Conservation (phyloP, 2,797 vertebrate genomes). For the Aeoliscus strigatus region DNA sequence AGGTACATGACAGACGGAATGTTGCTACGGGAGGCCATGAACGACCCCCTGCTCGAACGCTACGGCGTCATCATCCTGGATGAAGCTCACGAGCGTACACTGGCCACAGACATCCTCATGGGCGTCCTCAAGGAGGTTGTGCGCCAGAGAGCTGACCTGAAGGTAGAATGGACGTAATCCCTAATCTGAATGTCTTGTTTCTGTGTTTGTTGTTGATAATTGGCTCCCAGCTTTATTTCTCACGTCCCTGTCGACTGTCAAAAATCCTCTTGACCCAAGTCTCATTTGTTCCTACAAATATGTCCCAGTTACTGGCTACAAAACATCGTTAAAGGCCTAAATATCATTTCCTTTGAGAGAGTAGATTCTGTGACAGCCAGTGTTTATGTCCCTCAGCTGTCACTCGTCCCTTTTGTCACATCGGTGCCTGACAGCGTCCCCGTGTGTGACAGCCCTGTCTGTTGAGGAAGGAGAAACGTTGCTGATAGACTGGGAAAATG, state of each 20-base stretch:
- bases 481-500: slow-evolving; percentile 43
- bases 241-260: not conserved
- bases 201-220: not conserved
- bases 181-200: not conserved
- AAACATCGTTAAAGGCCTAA: slow-evolving; percentile 18
- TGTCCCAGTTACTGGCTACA: slow-evolving; percentile 25
- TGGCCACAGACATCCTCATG: slow-evolving; percentile 97
- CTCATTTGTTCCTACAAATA: slow-evolving; percentile 19
- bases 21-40: slow-evolving; percentile 97
- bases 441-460: slow-evolving; percentile 51
- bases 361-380: slow-evolving; percentile 19
- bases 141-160: slow-evolving; percentile 89
- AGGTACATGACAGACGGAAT: slow-evolving; percentile 98
- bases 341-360: slow-evolving; percentile 22
- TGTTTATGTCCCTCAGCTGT: slow-evolving; percentile 25
- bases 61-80: slow-evolving; percentile 96
- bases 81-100: slow-evolving; percentile 92
- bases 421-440: slow-evolving; percentile 33
- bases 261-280: slow-evolving; percentile 8
- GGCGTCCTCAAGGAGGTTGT: slow-evolving; percentile 95
- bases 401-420: slow-evolving; percentile 33
- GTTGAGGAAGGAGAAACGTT: slow-evolving; percentile 45
- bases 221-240: slow-evolving; percentile 3
- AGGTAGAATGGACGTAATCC: slow-evolving; percentile 68
- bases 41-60: slow-evolving; percentile 92